Base-by-base conservation (phyloP, 2,113 vertebrate species). In the Anolis carolinensis region DNA sequence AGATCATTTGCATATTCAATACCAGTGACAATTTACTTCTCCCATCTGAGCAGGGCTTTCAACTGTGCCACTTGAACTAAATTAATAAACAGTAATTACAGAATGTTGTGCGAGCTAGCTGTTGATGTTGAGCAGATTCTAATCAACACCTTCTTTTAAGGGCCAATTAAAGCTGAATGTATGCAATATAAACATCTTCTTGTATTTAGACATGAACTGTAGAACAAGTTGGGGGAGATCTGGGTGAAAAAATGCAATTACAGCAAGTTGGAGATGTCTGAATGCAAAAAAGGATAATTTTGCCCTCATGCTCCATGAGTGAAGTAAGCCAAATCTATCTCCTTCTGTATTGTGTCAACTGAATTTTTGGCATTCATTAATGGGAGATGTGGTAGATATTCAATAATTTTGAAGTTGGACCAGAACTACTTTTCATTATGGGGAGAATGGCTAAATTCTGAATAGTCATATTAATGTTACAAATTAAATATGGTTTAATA, bases 51-150 rank as follows among this genome's bases (percentile, higher is more conserved):
- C 96, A 96, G 90, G 94, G 96, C 96, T 97, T 97, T 97, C 96
- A 97, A 97, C 96, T 96, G 95, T 96, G 96, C 96, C 96, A 97
- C 96, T 97, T 97, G 96, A 97, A 97, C 96, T 97, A 97, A 97
- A 97, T 97, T 97, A 97, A 97, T 97, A 97, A 97, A 97, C 96
- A 97, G 96, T 97, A 97, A 97, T 97, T 97, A 97, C 96, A 96
- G 96, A 97, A 96, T 97, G 96, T 97, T 97, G 96, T 97, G 96
- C 89, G 96, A 97, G 96, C 88, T 95, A 95, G 96, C 96, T 97
- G 96, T 97, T 97, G 96, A 97, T 97, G 96, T 97, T 97, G 95
- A 97, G 95, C 96, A 96, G 96, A 96, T 97, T 96, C 96, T 97
- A 97, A 97, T 97, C 96, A 97, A 97, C 96, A 97, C 96, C 96